Conservation (phyloP, 2,888 invertebrate genomes). For the Caenorhabditis panamensis region DNA sequence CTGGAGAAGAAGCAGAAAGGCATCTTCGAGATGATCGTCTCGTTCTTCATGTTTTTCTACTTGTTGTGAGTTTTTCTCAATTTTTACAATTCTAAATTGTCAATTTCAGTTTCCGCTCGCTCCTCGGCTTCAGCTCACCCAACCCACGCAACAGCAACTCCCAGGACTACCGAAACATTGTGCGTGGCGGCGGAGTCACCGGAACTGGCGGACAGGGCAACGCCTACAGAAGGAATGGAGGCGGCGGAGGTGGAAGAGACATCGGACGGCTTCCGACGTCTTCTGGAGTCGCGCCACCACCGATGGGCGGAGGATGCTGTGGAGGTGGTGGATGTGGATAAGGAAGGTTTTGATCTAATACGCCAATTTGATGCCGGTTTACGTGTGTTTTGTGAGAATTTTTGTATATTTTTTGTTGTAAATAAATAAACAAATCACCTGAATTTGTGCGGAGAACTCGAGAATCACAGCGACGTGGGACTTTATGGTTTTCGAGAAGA, state of each 20-base stretch:
- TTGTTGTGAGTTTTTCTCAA: conserved; percentile 59
- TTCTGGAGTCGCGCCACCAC: conserved; percentile 64
- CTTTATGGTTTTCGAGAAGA: conserved; percentile 45
- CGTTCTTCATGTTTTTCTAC: conserved; percentile 56
- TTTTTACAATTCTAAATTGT: not conserved
- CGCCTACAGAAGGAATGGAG: conserved; percentile 51
- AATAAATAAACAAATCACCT: conserved; percentile 31
- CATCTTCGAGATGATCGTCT: conserved; percentile 54
- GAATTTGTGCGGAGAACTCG: conserved; percentile 39
- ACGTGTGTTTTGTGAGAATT: not conserved
- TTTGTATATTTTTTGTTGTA: not conserved
- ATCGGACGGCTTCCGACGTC: conserved; percentile 56
- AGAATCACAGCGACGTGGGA: conserved; percentile 23
- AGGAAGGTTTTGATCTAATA: not conserved
- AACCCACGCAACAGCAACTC: conserved; percentile 25
- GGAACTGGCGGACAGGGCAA: conserved; percentile 40
- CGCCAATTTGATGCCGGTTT: conserved; percentile 11
- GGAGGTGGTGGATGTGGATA: conserved; percentile 64
- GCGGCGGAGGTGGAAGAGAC: conserved; percentile 39
- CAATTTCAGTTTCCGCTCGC: conserved; percentile 65
- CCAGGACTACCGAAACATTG: conserved; percentile 56
- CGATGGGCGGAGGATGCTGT: conserved; percentile 69
- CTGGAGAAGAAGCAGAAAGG: conserved; percentile 57
- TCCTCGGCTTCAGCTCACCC: conserved; percentile 53
- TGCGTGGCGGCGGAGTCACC: conserved; percentile 48